Base-by-base conservation (phyloP, 1,140 invertebrate species). In the Drosophila navojoa region DNA sequence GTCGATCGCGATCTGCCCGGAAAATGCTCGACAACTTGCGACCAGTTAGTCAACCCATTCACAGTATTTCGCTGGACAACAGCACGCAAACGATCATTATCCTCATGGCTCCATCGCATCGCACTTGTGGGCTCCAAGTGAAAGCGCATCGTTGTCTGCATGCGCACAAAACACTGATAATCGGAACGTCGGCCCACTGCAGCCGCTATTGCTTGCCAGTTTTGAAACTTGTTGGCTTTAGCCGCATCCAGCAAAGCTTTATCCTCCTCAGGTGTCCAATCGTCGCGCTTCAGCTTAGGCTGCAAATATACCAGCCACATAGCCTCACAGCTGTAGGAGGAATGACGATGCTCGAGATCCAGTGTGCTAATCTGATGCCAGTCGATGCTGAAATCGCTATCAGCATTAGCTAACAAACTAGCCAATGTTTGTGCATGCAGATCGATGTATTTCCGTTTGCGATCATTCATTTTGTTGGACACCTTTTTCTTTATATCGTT, bases 241-340 rank as follows among this genome's bases (percentile, higher is more conserved):
- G 92, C 94, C 15, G 94, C 87, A 55, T 81, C 70, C 54, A 93
- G 81, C 42, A 96, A 75, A 22, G 80, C 69, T 0, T 77, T 76
- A 79, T 95, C 94, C 89, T 96, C 95, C n/a, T 90, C 78, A 19
- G 81, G 79, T 1, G 90, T 93, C 95, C 95, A 96, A 25, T 90
- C 90, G 4, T 72, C 85, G 70, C 95, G 95, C 59, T 94, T 96
- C 13, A 96, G 93, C 6, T 92, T 79, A 0, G 95, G 95, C 80
- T 95, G 94, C 57, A 96, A 78, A 79, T 94, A 96, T 15, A 94
- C 92, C 60, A 94, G 93, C 96, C 96, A 96, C 82, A 96, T 93
- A 0, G 93, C 93, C 47, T 92, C 79, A 78, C 94, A 95, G 79
- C 94, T 94, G 1, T 92, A 86, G 0, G 93, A 79, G 0, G 92